Percentiles rank a stretch among this genome's conserved stretches.
Conservation (phyloP, 2,797 vertebrate species). For the Intellagama lesueurii region DNA sequence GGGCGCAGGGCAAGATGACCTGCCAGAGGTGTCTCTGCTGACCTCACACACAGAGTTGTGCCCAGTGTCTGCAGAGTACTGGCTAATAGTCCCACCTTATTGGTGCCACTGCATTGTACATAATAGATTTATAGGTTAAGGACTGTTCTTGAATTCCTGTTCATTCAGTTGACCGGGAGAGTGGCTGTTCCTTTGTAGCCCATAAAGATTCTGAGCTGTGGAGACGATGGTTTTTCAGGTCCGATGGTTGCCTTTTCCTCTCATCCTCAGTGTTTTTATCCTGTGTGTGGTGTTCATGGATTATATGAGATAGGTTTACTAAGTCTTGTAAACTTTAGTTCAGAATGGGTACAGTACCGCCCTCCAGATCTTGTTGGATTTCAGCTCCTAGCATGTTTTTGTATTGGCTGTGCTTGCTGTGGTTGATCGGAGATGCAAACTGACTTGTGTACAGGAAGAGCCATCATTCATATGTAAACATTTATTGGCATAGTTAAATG, state of each 20-base stretch:
- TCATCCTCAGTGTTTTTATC: background rate
- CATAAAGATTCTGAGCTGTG: background rate
- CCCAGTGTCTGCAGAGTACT: background rate
- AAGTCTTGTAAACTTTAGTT: background rate
- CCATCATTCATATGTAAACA: background rate
- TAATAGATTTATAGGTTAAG: background rate
- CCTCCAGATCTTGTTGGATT: no score
- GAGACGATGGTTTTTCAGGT: background rate
- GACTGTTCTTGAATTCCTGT: background rate
- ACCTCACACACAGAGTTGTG: no score
- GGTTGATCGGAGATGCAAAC: background rate
- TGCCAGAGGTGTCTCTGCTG: no score
- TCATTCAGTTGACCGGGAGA: background rate
- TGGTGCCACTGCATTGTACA: background rate
- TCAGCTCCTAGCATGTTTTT: no score
- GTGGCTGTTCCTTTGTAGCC: no score
- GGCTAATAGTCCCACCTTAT: background rate
- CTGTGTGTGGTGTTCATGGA: background rate
- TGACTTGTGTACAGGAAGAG: no score
- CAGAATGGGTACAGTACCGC: background rate
- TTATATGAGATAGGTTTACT: background rate
- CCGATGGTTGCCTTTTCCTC: background rate
- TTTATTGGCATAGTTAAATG: background rate
- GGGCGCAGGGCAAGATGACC: no score
- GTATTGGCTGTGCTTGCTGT: no score